Evolutionary conservation across 2,113 vertebrate genomes (phyloP).

Genomic region (Myanophis thanlyinensis): DNA sequence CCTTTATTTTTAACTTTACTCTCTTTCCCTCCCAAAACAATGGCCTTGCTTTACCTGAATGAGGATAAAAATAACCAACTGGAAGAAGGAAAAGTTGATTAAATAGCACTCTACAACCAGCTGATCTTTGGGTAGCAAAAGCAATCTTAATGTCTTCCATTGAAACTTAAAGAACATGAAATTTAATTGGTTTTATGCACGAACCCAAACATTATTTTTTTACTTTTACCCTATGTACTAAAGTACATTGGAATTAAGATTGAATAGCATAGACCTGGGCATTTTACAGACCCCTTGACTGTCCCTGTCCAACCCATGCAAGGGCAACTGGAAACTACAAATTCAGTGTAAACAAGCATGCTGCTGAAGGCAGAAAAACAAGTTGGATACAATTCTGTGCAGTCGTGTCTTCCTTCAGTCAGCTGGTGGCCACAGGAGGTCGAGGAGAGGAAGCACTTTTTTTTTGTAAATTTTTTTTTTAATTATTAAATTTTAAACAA

Average conservation of each 20-base stretch:
- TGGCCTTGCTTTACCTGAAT: conserved; percentile 53
- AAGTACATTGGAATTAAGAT: not conserved
- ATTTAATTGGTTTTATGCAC: not conserved
- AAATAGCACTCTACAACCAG: conserved; percentile 33
- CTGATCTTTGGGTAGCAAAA: not conserved
- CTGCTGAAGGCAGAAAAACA: not conserved
- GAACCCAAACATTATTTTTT: not conserved
- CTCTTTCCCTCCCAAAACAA: conserved; percentile 35
- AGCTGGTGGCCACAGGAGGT: not conserved
- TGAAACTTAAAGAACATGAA: conserved; percentile 13
- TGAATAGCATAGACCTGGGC: not conserved
- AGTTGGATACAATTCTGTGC: not conserved
- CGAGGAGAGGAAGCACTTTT: not conserved
- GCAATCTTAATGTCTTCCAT: not conserved
- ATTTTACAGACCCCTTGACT: not conserved
- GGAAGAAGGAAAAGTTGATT: conserved; percentile 35
- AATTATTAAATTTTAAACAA: too few relatives aligned
- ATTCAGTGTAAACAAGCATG: not conserved
- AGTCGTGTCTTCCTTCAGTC: not conserved
- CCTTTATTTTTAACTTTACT: conserved; percentile 54
- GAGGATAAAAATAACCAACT: conserved; percentile 58
- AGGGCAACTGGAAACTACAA: not conserved
- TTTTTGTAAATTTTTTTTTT: too few relatives aligned
- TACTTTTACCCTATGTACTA: not conserved
- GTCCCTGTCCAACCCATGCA: not conserved